Base-by-base conservation (phyloP, 2,888 invertebrate genomes). In the Oscheius sp. region DNA sequence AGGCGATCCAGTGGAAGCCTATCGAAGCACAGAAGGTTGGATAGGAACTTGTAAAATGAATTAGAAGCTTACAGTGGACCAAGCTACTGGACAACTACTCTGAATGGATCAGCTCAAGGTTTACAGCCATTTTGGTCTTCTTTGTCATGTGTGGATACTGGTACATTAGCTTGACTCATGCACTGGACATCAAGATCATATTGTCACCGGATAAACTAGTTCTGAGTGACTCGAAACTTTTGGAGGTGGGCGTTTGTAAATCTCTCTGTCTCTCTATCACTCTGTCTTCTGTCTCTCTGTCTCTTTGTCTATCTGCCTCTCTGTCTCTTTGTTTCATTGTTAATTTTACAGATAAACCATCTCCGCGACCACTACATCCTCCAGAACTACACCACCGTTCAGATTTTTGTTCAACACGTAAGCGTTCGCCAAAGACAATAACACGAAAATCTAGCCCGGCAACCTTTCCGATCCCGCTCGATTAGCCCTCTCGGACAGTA, bases 201-300 rank as follows among this genome's bases (percentile, higher is more conserved):
- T 78, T 87, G 1, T 85, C 86, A 2, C 84, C 86, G 29, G 83
- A 85, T 53, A 87, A 87, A 57, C 73, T 87, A 55, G 85, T 87
- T 37, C 78, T 87, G n/a, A 81, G 79, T 11, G 84, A 85, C 70
- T 87, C 87, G 1, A 77, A 80, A 7, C 74, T 87, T 2, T 77
- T 86, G n/a, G 78, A 85, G 73, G 86, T 79, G 47, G 21, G 77
- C 42, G 21, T 21, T 21, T 21, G 21, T 21, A 21, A 21, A 21
- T 21, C 21, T 21, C 21, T 21, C 21, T 21, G 21, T 21, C 21
- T 21, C 21, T 21, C 21, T 21, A 21, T 21, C 21, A 21, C 21
- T 21, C 21, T 21, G 21, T 21, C 21, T 21, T 21, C 21, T 21
- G 21, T 21, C 21, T 21, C 21, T 21, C 21, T 21, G 21, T 21